Conservation (phyloP, 2,797 vertebrate species). For the Cetoscarus ocellatus region DNA sequence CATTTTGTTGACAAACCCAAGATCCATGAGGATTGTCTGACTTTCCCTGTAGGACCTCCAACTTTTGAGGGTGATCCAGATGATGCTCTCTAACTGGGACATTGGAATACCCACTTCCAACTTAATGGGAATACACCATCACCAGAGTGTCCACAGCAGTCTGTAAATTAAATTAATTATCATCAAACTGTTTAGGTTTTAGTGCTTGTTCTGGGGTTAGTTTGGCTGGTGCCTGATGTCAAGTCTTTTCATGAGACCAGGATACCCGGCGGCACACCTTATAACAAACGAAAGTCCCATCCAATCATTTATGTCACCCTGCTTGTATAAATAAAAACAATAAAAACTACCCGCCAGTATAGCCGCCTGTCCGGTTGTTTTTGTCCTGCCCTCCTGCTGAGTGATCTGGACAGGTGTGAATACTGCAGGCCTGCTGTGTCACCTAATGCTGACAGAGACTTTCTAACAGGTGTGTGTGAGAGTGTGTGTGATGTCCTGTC, state of each 20-base stretch:
- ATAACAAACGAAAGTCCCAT: conserved; percentile 11
- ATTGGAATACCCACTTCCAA: too few species aligned
- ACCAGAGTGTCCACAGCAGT: too few species aligned
- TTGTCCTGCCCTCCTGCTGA: conserved; percentile 41
- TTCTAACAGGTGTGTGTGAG: conserved; percentile 60
- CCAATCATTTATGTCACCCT: conserved; percentile 15
- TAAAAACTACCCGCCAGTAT: conserved; percentile 25
- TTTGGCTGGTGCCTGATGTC: neutral
- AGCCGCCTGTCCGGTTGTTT: conserved; percentile 6
- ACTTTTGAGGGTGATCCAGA: too few species aligned
- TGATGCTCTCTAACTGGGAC: too few species aligned
- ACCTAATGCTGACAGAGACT: conserved; percentile 56
- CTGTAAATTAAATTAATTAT: too few species aligned
- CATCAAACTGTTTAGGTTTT: too few species aligned
- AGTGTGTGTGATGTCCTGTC: conserved; percentile 41
- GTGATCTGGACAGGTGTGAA: conserved; percentile 64
- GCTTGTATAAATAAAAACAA: conserved; percentile 10
- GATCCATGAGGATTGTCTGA: too few species aligned
- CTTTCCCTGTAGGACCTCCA: too few species aligned
- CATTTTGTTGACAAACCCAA: too few species aligned
- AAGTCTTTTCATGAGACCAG: neutral
- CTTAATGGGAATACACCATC: too few species aligned
- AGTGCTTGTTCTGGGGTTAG: too few species aligned
- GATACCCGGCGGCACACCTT: conserved; percentile 12
- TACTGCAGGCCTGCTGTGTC: conserved; percentile 55